A percentile compares a stretch with the other conserved stretches of the same genome.
phyloP scores from a whole-genome alignment of 2,888 invertebrate genomes.

The Creontiades dilutus region DNA sequence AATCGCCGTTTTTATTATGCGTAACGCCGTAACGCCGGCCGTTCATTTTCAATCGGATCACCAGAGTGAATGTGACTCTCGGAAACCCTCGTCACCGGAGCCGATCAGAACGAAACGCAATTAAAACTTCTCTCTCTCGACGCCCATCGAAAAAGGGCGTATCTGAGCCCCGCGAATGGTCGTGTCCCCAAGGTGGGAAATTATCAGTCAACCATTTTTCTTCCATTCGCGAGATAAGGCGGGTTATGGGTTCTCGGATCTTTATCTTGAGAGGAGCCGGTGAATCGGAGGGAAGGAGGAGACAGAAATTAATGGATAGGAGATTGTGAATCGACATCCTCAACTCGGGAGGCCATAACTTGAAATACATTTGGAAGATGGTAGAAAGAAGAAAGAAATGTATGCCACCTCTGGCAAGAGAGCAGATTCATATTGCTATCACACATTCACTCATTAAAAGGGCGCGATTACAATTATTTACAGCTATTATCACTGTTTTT shows the following conservation, averaged over 20 bases:
- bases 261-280: neutral
- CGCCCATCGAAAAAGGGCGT: slow-evolving; percentile 30
- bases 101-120: neutral
- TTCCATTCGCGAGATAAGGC: slow-evolving; percentile 5
- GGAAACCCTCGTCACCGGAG: slow-evolving; percentile 18
- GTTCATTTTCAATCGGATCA: slow-evolving; percentile 41
- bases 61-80: slow-evolving; percentile 25
- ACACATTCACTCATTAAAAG: no score
- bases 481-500: no score
- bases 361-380: neutral
- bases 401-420: neutral
- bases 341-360: slow-evolving; percentile 5
- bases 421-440: no score
- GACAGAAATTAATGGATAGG: slow-evolving; percentile 5
- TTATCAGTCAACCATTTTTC: slow-evolving; percentile 38
- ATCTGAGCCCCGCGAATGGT: slow-evolving; percentile 31
- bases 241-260: slow-evolving; percentile 31
- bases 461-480: no score
- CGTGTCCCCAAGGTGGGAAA: slow-evolving; percentile 24
- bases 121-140: slow-evolving; percentile 13
- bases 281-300: neutral
- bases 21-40: slow-evolving; percentile 45
- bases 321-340: neutral
- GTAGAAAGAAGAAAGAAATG: slow-evolving; percentile 12
- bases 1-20: slow-evolving; percentile 52